Evolutionary conservation across 2,888 invertebrate species (phyloP).

Genomic region (Stenoptilia bipunctidactyla): DNA sequence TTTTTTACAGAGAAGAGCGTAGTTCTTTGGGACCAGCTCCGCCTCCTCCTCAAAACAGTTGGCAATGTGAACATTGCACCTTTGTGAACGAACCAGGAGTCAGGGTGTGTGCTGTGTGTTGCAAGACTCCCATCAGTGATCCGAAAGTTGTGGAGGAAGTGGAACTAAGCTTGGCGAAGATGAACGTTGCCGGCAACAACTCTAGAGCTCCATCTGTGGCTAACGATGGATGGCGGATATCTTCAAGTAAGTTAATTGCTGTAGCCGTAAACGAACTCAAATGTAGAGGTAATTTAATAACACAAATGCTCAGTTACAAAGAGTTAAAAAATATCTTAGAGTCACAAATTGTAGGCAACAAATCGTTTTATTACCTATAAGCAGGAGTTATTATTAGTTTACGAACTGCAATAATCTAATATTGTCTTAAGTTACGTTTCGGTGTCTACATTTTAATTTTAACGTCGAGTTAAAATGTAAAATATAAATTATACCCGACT

Average conservation of each 20-base stretch:
- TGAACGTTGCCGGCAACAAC: conserved; percentile 22
- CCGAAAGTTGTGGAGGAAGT: conserved; percentile 24
- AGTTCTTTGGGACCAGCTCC: conserved; percentile 52
- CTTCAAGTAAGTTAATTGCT: not conserved
- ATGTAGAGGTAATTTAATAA: no score
- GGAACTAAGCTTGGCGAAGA: conserved; percentile 11
- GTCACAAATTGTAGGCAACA: no score
- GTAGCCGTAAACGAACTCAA: no score
- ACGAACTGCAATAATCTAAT: no score
- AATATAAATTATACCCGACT: no score
- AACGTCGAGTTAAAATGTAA: no score
- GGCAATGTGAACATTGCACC: conserved; percentile 94
- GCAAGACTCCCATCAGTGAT: conserved; percentile 78
- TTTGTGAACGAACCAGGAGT: conserved; percentile 86
- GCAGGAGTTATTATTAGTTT: no score
- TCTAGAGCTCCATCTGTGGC: not conserved
- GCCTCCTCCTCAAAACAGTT: conserved; percentile 70
- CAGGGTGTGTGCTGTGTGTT: conserved; percentile 87
- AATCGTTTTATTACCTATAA: no score
- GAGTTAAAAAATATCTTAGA: no score
- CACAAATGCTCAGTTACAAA: no score
- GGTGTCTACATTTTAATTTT: no score
- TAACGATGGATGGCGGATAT: not conserved
- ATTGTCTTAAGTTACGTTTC: no score
- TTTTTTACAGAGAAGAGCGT: conserved; percentile 20